These are phyloP conservation scores for Autographa pulchrina DNA, from an alignment of 2,888 invertebrate genomes.

Conservation along the genomic window DNA sequence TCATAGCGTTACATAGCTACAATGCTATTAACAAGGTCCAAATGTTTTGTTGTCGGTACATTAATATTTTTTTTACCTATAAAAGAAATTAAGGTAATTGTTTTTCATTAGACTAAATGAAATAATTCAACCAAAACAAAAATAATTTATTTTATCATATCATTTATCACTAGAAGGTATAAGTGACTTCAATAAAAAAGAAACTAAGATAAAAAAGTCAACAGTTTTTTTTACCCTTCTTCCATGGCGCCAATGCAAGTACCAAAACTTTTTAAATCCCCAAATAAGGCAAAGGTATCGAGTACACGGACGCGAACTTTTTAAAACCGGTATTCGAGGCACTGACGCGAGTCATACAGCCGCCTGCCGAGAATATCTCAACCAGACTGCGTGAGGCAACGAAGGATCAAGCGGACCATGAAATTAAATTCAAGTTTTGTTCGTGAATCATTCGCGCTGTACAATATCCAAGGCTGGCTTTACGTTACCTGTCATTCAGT, in stretches of 20 bases:
- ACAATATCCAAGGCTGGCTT: constrained; percentile 54
- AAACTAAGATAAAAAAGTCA: constrained; percentile 2
- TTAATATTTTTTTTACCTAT: constrained; percentile 2
- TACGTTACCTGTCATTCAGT: constrained; percentile 4
- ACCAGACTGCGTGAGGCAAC: constrained; percentile 74
- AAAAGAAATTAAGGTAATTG: not conserved
- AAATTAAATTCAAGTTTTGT: constrained; percentile 42
- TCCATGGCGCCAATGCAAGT: constrained; percentile 73
- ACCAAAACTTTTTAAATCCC: constrained; percentile 54
- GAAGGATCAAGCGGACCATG: constrained; percentile 59
- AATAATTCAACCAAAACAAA: not conserved
- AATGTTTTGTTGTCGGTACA: constrained; percentile 14
- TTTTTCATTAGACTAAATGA: not conserved
- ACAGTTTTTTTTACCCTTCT: constrained; percentile 66
- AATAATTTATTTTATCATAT: not conserved
- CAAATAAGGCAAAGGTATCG: constrained; percentile 60
- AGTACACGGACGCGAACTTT: constrained; percentile 62
- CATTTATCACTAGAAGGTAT: not conserved
- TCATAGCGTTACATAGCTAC: not conserved
- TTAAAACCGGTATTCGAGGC: constrained; percentile 70
- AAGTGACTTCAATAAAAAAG: not conserved
- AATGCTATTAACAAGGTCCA: constrained; percentile 14
- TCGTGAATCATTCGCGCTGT: constrained; percentile 25
- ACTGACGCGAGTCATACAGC: constrained; percentile 71
- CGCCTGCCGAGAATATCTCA: constrained; percentile 75